phyloP scores from a whole-genome alignment of 1,140 invertebrate genomes.

The Drosophila ananassae region DNA sequence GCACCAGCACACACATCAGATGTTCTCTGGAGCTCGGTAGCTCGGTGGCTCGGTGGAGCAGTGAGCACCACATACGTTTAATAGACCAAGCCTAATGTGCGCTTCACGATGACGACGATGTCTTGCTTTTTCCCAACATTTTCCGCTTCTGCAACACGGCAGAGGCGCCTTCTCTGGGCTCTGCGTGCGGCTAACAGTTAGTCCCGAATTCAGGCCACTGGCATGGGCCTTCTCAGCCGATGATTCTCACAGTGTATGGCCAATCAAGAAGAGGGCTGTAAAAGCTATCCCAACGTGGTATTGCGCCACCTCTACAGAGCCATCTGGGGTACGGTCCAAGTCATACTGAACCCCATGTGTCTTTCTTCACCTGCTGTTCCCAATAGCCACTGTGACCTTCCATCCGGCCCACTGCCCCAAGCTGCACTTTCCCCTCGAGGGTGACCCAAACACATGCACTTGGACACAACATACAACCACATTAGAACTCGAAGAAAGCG shows the following conservation, averaged over 20 bases:
- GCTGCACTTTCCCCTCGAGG: conserved; percentile 38
- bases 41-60: not conserved
- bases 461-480: not conserved
- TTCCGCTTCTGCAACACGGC: conserved; percentile 8
- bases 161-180: not conserved
- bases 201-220: conserved; percentile 33
- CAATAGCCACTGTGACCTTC: conserved; percentile 20
- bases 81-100: conserved; percentile 43
- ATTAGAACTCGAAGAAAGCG: conserved; percentile 11
- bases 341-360: not conserved
- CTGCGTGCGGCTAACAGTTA: conserved; percentile 18
- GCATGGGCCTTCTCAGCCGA: not conserved
- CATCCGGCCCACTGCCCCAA: conserved; percentile 36
- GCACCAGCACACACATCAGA: conserved; percentile 32
- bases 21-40: conserved; percentile 6
- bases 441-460: conserved; percentile 17
- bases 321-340: not conserved
- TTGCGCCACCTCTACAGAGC: too few relatives aligned
- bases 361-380: conserved; percentile 23
- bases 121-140: conserved; percentile 13
- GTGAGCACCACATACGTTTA: conserved; percentile 25
- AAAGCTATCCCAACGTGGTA: not conserved
- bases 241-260: conserved; percentile 2
- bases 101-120: conserved; percentile 12
- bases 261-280: not conserved